A percentile compares a stretch with the other conserved stretches of the same genome.
Conservation (phyloP, 92 coral and sea anemone genomes). For the Palythoa heliodiscus region DNA sequence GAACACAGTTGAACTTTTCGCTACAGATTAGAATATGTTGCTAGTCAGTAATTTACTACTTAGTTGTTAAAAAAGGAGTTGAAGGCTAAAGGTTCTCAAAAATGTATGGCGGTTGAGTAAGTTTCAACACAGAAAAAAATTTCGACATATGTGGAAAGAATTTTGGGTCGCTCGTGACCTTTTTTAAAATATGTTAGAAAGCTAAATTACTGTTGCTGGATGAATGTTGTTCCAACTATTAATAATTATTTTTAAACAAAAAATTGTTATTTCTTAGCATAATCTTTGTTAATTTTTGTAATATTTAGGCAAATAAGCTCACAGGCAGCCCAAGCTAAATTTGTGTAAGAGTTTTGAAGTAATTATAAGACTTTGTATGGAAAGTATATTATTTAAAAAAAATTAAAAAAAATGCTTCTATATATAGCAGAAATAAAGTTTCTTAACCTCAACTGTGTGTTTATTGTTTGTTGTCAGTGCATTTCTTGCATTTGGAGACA, state of each 20-base stretch:
- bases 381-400: too few relatives aligned
- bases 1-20: background rate
- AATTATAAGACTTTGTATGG: background rate
- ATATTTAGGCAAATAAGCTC: background rate
- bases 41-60: background rate
- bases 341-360: background rate
- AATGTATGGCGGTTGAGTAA: background rate
- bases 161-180: background rate
- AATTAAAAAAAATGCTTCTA: background rate
- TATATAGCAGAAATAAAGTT: background rate
- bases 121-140: background rate
- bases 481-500: background rate
- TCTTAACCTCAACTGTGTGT: too few relatives aligned
- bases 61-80: background rate
- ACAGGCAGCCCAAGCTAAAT: too few relatives aligned
- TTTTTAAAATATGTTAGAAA: too few relatives aligned
- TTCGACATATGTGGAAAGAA: background rate
- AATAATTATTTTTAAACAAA: too few relatives aligned
- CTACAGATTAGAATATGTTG: background rate
- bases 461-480: too few relatives aligned
- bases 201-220: background rate
- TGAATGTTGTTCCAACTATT: constrained; percentile 1
- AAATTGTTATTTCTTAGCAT: background rate
- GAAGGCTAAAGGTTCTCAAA: background rate
- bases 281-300: background rate